Conservation (phyloP, 2,797 vertebrate genomes). For the Hephaestus fuliginosus region DNA sequence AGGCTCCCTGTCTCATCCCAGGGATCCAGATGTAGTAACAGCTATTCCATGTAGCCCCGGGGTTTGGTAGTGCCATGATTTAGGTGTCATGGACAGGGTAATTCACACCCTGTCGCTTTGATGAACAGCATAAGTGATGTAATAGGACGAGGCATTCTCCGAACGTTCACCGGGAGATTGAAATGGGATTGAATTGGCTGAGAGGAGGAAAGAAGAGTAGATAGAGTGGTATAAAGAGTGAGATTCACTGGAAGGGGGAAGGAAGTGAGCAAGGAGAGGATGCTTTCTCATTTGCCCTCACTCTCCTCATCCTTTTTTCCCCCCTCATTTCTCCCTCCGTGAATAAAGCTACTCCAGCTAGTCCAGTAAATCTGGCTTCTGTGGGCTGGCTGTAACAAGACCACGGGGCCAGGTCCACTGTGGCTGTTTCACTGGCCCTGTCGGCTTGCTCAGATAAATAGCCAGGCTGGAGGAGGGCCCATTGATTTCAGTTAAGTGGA, state of each 20-base stretch:
- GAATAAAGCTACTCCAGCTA: conserved; percentile 73
- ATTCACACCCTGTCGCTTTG: conserved; percentile 82
- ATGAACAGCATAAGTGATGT: conserved; percentile 81
- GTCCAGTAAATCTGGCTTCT: conserved; percentile 74
- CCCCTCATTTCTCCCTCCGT: conserved; percentile 53
- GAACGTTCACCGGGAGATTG: conserved; percentile 73
- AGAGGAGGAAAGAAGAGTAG: conserved; percentile 50
- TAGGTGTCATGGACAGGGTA: conserved; percentile 80
- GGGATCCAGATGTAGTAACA: conserved; percentile 76
- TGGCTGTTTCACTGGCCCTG: conserved; percentile 73
- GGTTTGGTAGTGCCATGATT: conserved; percentile 73
- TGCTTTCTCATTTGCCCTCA: conserved; percentile 38
- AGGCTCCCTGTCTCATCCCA: conserved; percentile 51
- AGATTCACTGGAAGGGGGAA: conserved; percentile 30
- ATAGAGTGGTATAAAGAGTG: conserved; percentile 34
- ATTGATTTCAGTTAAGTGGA: conserved; percentile 84
- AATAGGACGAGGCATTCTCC: conserved; percentile 74
- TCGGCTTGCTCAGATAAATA: conserved; percentile 78
- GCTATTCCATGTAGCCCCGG: conserved; percentile 67
- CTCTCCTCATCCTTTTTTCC: conserved; percentile 32
- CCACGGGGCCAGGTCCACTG: conserved; percentile 73
- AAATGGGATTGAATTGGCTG: conserved; percentile 81
- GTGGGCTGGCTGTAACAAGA: conserved; percentile 57
- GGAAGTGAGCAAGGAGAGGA: conserved; percentile 39
- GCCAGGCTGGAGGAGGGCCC: conserved; percentile 74